Conservation (phyloP, 1,140 invertebrate species). For the Pseudobourletiella spinata region DNA sequence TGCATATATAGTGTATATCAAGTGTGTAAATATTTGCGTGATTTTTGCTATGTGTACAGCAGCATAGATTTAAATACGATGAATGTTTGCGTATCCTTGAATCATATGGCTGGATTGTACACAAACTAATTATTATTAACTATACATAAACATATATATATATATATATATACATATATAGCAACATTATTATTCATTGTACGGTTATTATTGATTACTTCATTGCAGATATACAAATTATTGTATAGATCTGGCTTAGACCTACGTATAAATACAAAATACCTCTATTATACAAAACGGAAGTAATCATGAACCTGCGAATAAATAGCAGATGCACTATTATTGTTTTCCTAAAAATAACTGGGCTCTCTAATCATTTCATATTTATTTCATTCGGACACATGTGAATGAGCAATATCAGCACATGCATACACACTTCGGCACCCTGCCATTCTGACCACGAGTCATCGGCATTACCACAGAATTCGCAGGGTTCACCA, state of each 20-base stretch:
- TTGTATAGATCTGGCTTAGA: neutral
- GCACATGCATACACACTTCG: too few species aligned
- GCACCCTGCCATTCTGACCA: neutral
- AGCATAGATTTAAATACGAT: neutral
- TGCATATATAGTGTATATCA: neutral
- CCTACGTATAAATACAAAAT: neutral
- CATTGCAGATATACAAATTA: neutral
- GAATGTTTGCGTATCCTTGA: neutral
- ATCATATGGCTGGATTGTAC: neutral
- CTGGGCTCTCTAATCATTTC: neutral
- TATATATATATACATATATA: conserved; percentile 1
- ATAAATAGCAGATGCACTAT: conserved; percentile 1
- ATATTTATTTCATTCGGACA: neutral
- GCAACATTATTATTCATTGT: too few species aligned
- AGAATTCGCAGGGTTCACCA: too few species aligned
- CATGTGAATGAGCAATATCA: neutral
- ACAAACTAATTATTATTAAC: neutral
- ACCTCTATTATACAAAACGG: neutral
- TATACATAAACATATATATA: neutral
- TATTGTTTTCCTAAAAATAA: conserved; percentile 1
- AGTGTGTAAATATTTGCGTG: conserved; percentile 1
- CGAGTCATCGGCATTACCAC: neutral
- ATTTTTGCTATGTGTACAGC: neutral
- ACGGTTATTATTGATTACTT: neutral
- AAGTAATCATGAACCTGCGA: neutral